Percentiles rank a stretch among this genome's conserved stretches.
These are phyloP conservation scores for Ceuthmochares aereus DNA, from an alignment of 2,113 vertebrate species.

Conservation along the genomic window DNA sequence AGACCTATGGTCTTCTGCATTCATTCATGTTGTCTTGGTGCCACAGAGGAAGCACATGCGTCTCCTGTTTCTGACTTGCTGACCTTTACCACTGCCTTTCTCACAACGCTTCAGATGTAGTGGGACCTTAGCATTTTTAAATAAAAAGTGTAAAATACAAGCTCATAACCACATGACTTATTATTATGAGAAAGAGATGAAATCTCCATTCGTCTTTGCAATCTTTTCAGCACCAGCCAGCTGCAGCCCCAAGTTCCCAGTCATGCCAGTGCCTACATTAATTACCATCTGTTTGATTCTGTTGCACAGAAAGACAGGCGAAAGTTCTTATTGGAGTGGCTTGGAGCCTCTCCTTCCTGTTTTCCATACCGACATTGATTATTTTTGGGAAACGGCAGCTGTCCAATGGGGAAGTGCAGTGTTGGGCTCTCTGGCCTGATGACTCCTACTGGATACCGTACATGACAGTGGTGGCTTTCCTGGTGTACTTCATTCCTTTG, in stretches of 20 bases:
- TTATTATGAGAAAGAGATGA: not conserved
- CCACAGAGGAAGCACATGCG: not conserved
- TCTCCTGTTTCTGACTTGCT: not conserved
- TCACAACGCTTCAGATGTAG: not conserved
- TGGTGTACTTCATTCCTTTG: conserved; percentile 83
- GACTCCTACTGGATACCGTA: conserved; percentile 83
- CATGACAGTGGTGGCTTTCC: conserved; percentile 80
- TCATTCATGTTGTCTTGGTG: not conserved
- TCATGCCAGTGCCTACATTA: not conserved
- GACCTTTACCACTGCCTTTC: not conserved
- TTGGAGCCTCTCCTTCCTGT: conserved; percentile 81
- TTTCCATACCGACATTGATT: conserved; percentile 81
- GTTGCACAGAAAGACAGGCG: conserved; percentile 78
- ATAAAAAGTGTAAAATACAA: not conserved
- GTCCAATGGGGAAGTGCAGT: conserved; percentile 79
- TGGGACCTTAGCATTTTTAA: not conserved
- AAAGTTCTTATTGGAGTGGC: conserved; percentile 77
- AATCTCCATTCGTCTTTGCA: not conserved
- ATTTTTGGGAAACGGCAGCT: conserved; percentile 82
- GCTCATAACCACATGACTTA: not conserved
- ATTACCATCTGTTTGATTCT: conserved; percentile 16
- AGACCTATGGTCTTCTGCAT: not conserved
- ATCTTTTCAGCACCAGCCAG: not conserved
- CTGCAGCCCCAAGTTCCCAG: not conserved
- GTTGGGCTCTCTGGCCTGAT: conserved; percentile 83